These are phyloP conservation scores for Onthophagus sagittarius DNA, from an alignment of 2,888 invertebrate species.

Conservation along the genomic window DNA sequence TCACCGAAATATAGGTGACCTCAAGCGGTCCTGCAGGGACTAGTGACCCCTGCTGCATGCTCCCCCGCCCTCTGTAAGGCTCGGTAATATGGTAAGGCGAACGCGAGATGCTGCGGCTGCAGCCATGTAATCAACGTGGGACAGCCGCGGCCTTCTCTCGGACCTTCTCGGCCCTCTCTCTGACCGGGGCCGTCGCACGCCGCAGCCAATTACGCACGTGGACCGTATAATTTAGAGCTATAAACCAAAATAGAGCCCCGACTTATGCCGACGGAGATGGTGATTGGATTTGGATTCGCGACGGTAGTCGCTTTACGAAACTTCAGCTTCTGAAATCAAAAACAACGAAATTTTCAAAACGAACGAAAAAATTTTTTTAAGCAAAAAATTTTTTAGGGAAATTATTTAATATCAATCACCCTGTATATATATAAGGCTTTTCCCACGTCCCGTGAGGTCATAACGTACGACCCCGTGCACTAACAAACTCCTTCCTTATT, in stretches of 20 bases:
- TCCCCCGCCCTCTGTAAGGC: background rate
- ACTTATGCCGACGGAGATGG: constrained; percentile 17
- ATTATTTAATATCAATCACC: background rate
- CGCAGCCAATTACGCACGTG: constrained; percentile 45
- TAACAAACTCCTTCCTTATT: background rate
- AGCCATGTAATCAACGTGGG: background rate
- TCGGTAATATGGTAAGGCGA: background rate
- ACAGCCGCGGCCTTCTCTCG: constrained; percentile 2
- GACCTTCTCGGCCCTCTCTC: background rate
- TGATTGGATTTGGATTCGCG: constrained; percentile 23
- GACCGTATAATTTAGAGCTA: constrained; percentile 48
- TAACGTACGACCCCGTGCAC: background rate
- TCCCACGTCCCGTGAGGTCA: background rate
- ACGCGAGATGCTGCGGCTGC: background rate
- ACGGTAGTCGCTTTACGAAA: background rate
- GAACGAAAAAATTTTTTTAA: too few species aligned
- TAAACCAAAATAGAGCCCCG: constrained; percentile 46
- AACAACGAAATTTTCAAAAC: background rate
- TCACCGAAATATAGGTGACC: background rate
- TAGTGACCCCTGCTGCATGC: background rate
- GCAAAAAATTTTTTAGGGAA: background rate
- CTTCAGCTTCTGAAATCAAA: background rate
- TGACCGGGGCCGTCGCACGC: background rate
- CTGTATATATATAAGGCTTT: background rate
- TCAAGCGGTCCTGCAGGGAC: background rate